Percentiles rank a stretch among this genome's conserved stretches.
These are phyloP conservation scores for Stegodyphus mimosarum DNA, from an alignment of 1,140 invertebrate species.

Conservation along the genomic window DNA sequence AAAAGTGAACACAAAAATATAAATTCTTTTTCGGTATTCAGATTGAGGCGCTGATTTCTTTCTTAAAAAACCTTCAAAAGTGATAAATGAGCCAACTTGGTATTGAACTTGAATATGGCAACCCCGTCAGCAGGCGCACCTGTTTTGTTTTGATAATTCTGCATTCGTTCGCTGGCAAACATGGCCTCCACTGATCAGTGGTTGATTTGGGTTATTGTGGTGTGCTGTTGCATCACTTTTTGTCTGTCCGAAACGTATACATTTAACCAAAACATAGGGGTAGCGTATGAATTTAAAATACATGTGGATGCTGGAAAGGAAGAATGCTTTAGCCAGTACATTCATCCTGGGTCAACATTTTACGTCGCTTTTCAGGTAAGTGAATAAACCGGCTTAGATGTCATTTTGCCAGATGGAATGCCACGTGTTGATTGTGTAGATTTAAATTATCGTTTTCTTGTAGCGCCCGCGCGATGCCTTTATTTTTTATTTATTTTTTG, in stretches of 20 bases:
- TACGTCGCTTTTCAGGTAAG: slow-evolving; percentile 91
- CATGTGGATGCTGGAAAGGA: slow-evolving; percentile 93
- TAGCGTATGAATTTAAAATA: slow-evolving; percentile 95
- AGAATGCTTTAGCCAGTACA: slow-evolving; percentile 94
- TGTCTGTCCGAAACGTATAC: slow-evolving; percentile 56
- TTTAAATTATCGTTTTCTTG: no score
- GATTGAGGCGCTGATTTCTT: no score
- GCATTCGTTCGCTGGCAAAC: slow-evolving; percentile 9
- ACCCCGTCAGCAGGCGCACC: slow-evolving; percentile 1
- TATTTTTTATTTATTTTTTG: no score
- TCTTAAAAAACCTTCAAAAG: no score
- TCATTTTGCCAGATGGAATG: slow-evolving; percentile 9
- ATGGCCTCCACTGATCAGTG: slow-evolving; percentile 21
- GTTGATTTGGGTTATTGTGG: slow-evolving; percentile 9
- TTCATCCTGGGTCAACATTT: slow-evolving; percentile 89
- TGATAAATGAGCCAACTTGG: no score
- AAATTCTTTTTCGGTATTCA: no score
- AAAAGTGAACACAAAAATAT: no score
- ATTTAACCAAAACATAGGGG: slow-evolving; percentile 74
- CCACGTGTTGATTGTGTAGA: slow-evolving; percentile 22
- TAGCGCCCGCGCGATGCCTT: no score
- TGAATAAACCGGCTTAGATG: neutral
- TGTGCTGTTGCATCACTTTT: neutral
- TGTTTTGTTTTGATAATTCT: slow-evolving; percentile 54
- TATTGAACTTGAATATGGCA: no score